Evolutionary conservation across 2,113 vertebrate species (phyloP).

Genomic region (Tachysurus fulvidraco): DNA sequence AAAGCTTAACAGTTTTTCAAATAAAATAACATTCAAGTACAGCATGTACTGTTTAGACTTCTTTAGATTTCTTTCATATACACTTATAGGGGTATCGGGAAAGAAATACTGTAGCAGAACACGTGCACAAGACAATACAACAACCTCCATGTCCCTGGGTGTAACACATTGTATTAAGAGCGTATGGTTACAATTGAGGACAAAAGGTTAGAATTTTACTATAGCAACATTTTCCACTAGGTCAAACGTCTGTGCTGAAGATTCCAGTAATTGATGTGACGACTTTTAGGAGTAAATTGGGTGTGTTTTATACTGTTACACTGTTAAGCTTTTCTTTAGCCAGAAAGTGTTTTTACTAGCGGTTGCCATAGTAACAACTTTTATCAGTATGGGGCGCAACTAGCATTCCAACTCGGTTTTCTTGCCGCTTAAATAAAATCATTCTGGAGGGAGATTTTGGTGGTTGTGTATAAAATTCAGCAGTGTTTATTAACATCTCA

Average conservation of each 20-base stretch:
- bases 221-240: background rate
- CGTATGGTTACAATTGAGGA: background rate
- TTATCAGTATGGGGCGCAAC: too few species aligned
- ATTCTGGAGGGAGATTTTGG: too few species aligned
- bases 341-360: too few species aligned
- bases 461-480: too few species aligned
- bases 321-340: too few species aligned
- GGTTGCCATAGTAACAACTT: too few species aligned
- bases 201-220: background rate
- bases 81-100: background rate
- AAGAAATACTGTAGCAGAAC: background rate
- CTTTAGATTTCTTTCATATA: background rate
- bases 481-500: too few species aligned
- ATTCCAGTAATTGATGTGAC: background rate
- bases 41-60: background rate
- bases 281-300: background rate
- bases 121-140: background rate
- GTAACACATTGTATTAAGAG: background rate
- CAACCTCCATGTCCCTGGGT: background rate
- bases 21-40: too few species aligned
- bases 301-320: background rate
- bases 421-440: too few species aligned
- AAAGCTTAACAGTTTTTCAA: too few species aligned
- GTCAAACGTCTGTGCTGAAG: background rate
- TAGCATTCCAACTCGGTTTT: too few species aligned